These are phyloP conservation scores for Macrobrachium rosenbergii DNA, from an alignment of 1,140 invertebrate species.

Conservation along the genomic window DNA sequence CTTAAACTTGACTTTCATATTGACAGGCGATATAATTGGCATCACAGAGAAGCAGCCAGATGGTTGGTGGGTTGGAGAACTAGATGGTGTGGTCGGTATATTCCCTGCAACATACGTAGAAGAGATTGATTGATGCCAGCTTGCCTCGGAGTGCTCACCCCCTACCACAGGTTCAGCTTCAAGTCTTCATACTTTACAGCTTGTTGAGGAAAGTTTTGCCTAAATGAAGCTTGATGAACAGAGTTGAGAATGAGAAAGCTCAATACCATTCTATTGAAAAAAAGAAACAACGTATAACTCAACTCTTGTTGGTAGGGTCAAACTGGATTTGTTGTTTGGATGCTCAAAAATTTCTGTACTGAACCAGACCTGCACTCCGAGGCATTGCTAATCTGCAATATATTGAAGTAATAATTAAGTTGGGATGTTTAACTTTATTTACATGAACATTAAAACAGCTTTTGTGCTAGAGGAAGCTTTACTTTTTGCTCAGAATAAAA, in stretches of 20 bases:
- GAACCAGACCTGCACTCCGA: not conserved
- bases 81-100: slow-evolving; percentile 87
- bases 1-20: slow-evolving; percentile 48
- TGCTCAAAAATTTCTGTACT: not conserved
- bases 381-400: slow-evolving; percentile 14
- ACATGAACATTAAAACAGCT: not conserved
- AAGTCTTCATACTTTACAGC: slow-evolving; percentile 5
- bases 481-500: slow-evolving; percentile 31
- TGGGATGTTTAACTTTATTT: slow-evolving; percentile 7
- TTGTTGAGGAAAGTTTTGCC: slow-evolving; percentile 34
- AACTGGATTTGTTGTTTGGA: not conserved
- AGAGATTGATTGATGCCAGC: slow-evolving; percentile 70
- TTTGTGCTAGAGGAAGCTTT: slow-evolving; percentile 27
- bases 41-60: slow-evolving; percentile 93
- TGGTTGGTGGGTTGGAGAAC: slow-evolving; percentile 94
- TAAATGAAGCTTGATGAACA: not conserved
- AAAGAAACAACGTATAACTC: not conserved
- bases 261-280: not conserved
- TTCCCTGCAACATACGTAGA: slow-evolving; percentile 95
- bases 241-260: not conserved
- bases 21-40: slow-evolving; percentile 86
- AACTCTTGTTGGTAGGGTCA: not conserved
- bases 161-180: slow-evolving; percentile 1
- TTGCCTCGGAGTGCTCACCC: slow-evolving; percentile 20
- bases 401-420: not conserved